Conservation (phyloP, 2,113 vertebrate species). For the Dendropsophus ebraccatus region DNA sequence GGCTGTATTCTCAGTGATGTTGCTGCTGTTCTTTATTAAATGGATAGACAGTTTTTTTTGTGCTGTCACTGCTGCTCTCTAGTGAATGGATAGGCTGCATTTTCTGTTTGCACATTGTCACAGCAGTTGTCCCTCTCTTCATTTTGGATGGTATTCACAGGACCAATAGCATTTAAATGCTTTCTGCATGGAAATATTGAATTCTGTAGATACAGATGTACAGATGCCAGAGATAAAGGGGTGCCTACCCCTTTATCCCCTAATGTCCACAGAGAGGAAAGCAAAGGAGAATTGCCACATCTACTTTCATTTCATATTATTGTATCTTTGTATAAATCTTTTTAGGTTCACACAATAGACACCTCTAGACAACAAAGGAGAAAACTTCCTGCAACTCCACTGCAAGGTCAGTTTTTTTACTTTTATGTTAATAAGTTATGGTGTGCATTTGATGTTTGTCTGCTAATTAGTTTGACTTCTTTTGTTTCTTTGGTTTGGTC, state of each 20-base stretch:
- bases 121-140: too few relatives aligned
- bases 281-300: background rate
- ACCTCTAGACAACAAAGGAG: conserved; percentile 93
- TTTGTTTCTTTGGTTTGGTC: background rate
- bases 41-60: too few relatives aligned
- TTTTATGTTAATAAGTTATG: background rate
- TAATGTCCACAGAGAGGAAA: background rate
- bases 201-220: too few relatives aligned
- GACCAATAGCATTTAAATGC: too few relatives aligned
- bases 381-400: conserved; percentile 91
- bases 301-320: background rate
- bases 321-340: conserved; percentile 45
- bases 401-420: conserved; percentile 76
- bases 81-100: too few relatives aligned
- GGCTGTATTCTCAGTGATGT: too few relatives aligned
- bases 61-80: too few relatives aligned
- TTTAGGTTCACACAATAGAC: conserved; percentile 91
- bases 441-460: background rate
- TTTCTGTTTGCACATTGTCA: too few relatives aligned
- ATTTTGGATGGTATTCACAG: too few relatives aligned
- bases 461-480: background rate
- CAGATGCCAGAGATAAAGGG: too few relatives aligned
- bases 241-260: background rate
- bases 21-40: too few relatives aligned
- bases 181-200: too few relatives aligned